Percentiles rank a stretch among this genome's conserved stretches.
Evolutionary conservation across 2,888 invertebrate species (phyloP).

Genomic region (Cerceris ruficornis): DNA sequence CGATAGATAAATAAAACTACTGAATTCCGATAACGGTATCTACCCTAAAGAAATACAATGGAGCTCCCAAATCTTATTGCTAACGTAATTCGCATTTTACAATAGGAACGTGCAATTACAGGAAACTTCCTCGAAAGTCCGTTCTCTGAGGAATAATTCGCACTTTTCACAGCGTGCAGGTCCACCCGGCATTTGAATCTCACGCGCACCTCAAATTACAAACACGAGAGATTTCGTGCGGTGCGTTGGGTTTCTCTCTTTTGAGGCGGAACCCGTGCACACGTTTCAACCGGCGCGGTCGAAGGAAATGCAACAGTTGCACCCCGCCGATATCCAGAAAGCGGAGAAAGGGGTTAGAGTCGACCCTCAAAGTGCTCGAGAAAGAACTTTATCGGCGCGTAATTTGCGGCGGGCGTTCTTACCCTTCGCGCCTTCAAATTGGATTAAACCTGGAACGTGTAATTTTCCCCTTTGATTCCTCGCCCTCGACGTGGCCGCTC

Average conservation of each 20-base stretch:
- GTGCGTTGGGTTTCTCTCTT: constrained; percentile 1
- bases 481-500: constrained; percentile 56
- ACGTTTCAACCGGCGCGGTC: constrained; percentile 9
- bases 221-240: not conserved
- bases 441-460: constrained; percentile 78
- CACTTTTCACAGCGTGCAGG: too few relatives aligned
- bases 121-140: too few relatives aligned
- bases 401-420: constrained; percentile 69
- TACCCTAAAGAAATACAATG: too few relatives aligned
- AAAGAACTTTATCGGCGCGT: constrained; percentile 70
- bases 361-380: constrained; percentile 36
- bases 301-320: constrained; percentile 63
- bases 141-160: too few relatives aligned
- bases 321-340: constrained; percentile 44
- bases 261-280: constrained; percentile 2
- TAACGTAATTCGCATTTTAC: too few relatives aligned
- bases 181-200: too few relatives aligned
- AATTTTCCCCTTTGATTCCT: constrained; percentile 72
- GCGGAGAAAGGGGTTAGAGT: constrained; percentile 50
- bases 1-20: too few relatives aligned
- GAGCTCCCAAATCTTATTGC: too few relatives aligned
- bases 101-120: too few relatives aligned
- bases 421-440: constrained; percentile 66
- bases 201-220: too few relatives aligned
- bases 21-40: too few relatives aligned